Base-by-base conservation (phyloP, 2,888 invertebrate genomes). In the Agrochola lychnidis region DNA sequence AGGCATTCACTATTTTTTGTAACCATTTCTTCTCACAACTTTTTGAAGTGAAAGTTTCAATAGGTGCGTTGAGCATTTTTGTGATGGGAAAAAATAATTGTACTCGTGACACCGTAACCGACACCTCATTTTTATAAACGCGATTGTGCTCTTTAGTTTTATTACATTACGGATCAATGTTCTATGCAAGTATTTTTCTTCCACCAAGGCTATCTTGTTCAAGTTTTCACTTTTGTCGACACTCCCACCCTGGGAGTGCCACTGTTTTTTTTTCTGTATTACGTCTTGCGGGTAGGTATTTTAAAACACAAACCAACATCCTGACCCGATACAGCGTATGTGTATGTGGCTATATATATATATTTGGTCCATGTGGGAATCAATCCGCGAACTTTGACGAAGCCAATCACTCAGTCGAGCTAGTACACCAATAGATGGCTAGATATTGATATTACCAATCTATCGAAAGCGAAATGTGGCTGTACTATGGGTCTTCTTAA, bases 391-490 rank as follows among this genome's bases (percentile, higher is more conserved):
- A 66, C 22, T 76, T 6, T 64, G 56, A 30, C 48, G 2, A 76
- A 40, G 56, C 48, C 76, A 76, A 76, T 76, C 75, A 76, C 76
- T 76, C 66, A 48, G 75, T 16, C 7, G 10, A 62, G n/a, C 10
- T 10, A 9, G 9, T 36, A 57, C 45, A 48, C 53, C 3, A n/a
- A 56, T 36, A 25, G 16, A 56, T 19, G 2, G 22, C 12, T 25
- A 48, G 14, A 36, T 66, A 45, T 63, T 36, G 19, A 62, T 53
- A 75, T 64, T 40, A 40, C 12, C 45, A n/a, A n/a, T 56, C 6
- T 16, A n/a, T 63, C 4, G 16, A 57, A 70, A 57, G 45, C 0
- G 30, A 73, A 70, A 73, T n/a, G n/a, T 45, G n/a, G 45, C 5
- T 57, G 36, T 51, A 22, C 51, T 51, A 7, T 51, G 51, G 22